A percentile compares a stretch with the other conserved stretches of the same genome.
phyloP scores from a whole-genome alignment of 2,888 invertebrate genomes.

The Bimastos eiseni region DNA sequence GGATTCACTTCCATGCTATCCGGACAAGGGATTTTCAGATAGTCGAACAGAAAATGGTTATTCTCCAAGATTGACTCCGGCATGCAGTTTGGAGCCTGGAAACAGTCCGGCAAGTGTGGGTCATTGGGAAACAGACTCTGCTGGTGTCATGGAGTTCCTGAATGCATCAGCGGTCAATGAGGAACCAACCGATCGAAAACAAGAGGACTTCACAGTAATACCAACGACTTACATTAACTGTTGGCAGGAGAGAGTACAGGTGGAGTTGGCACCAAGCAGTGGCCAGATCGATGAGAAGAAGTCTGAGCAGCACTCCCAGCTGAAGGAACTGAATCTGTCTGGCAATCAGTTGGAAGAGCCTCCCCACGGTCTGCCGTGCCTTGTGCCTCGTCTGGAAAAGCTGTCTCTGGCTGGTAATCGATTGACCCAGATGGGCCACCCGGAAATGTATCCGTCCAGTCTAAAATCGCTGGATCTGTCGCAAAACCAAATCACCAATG shows the following conservation, averaged over 20 bases:
- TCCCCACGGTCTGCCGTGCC: conserved; percentile 85
- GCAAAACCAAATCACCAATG: conserved; percentile 76
- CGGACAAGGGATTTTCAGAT: not conserved
- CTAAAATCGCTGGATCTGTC: conserved; percentile 89
- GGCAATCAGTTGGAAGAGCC: conserved; percentile 87
- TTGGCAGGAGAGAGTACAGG: conserved; percentile 40
- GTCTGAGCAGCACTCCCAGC: conserved; percentile 39
- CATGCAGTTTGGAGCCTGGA: not conserved
- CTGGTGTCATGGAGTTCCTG: not conserved
- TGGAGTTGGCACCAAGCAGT: conserved; percentile 22
- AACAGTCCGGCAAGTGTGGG: not conserved
- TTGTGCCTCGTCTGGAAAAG: conserved; percentile 81
- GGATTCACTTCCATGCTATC: conserved; percentile 68
- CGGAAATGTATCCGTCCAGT: conserved; percentile 84
- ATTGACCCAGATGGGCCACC: conserved; percentile 74
- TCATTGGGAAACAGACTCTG: not conserved
- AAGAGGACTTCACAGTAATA: not conserved
- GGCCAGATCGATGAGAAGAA: conserved; percentile 23
- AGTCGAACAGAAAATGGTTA: not conserved
- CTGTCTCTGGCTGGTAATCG: conserved; percentile 90
- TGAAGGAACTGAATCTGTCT: conserved; percentile 74
- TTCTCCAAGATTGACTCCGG: not conserved
- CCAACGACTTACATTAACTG: conserved; percentile 30
- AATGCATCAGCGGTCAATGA: not conserved
- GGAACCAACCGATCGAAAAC: not conserved